Base-by-base conservation (phyloP, 2,797 vertebrate genomes). In the Tenualosa ilisha region DNA sequence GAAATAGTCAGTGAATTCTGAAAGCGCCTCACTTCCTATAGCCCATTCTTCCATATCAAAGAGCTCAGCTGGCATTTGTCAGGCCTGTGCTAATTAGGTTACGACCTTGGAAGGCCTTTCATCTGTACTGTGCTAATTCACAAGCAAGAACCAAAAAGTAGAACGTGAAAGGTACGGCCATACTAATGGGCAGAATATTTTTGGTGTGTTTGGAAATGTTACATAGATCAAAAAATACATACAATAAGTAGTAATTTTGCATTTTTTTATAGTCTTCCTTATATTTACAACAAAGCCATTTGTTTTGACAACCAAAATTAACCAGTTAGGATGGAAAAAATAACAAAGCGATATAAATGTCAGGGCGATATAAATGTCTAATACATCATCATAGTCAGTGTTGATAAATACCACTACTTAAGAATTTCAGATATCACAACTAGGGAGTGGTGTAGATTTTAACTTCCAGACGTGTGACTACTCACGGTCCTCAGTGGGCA, bases 401-500 rank as follows among this genome's bases (percentile, higher is more conserved):
- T 20, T 59, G 13, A 59, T 17, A 59, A 59, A 0, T 59, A 59
- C 15, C 15, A 17, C 15, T 59, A 59, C 54, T n/a, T n/a, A 22
- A 53, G 3, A n/a, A 7, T 61, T 61, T 13, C 11, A 26, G 63
- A 53, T 53, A 9, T 53, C 51, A 9, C 13, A 11, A 68, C 24
- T 68, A 68, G 24, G 12, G 11, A 68, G 26, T 26, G 24, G 65
- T 2, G 53, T 54, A 53, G 13, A 54, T 17, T 51, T 51, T 46
- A 1, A 46, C 3, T 13, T 12, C 24, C 13, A 75, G 68, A 17
- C 22, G 3, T 40, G 12, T 43, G 17, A 90, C 94, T 89, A 98
- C 98, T 97, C 95, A 99, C 98, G 95, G 90, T 99, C 97, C 91
- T 98, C 97, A 91, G 97, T 96, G 90, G 98, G 98, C 90, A 99